Evolutionary conservation across 2,113 vertebrate species (phyloP).

Genomic region (Otocyon megalotis): DNA sequence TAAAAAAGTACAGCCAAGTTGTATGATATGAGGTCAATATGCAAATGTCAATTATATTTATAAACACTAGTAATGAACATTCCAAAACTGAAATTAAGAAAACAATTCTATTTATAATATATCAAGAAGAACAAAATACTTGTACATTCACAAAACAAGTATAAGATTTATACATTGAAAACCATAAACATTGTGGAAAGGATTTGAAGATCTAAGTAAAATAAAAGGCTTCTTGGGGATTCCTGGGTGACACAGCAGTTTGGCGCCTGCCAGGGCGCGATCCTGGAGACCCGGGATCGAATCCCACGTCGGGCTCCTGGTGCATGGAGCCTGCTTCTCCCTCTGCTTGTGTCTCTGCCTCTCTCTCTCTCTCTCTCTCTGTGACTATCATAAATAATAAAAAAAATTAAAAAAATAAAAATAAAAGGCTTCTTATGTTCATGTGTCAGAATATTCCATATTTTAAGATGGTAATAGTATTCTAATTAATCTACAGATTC

Average conservation of each 20-base stretch:
- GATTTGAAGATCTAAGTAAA: neutral
- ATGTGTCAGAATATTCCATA: neutral
- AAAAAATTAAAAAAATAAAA: no score
- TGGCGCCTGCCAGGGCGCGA: no score
- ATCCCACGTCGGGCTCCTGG: no score
- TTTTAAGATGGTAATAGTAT: neutral
- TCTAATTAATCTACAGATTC: neutral
- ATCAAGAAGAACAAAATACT: neutral
- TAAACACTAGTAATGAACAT: neutral
- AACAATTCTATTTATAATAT: neutral
- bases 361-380: no score
- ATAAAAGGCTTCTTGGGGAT: neutral
- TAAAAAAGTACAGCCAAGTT: neutral
- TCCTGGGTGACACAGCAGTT: no score
- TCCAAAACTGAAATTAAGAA: neutral
- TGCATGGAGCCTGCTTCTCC: no score
- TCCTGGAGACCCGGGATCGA: no score
- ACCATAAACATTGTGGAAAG: neutral
- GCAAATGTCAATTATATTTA: neutral
- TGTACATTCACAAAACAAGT: neutral
- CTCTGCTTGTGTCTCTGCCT: no score
- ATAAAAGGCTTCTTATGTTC: neutral
- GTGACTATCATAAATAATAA: no score
- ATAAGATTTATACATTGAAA: neutral
- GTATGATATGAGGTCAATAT: neutral